Conservation (phyloP, 2,113 vertebrate genomes). For the Sardina pilchardus region DNA sequence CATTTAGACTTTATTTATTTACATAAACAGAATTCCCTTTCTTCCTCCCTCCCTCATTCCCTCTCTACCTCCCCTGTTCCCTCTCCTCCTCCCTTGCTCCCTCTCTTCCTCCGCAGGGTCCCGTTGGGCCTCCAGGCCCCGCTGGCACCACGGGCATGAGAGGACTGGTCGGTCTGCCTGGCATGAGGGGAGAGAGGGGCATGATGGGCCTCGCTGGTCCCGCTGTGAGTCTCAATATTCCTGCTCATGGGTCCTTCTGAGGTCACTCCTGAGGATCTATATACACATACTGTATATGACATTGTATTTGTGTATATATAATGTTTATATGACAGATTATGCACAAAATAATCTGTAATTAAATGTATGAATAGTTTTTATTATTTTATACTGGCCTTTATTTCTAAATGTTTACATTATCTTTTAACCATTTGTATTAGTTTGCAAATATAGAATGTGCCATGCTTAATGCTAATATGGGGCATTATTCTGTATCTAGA, state of each 20-base stretch:
- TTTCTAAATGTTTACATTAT: not conserved
- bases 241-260: not conserved
- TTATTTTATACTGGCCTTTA: not conserved
- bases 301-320: no score
- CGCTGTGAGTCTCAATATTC: slow-evolving; percentile 74
- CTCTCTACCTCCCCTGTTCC: not conserved
- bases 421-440: not conserved
- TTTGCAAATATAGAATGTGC: not conserved
- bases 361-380: no score
- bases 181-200: slow-evolving; percentile 89
- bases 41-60: not conserved
- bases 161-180: slow-evolving; percentile 91
- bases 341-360: no score
- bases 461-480: no score
- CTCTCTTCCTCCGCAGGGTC: slow-evolving; percentile 73
- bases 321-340: no score
- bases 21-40: not conserved
- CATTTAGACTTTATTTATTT: no score
- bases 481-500: not conserved
- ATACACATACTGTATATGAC: no score
- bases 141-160: slow-evolving; percentile 88
- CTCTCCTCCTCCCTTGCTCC: not conserved
- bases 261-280: no score
- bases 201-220: slow-evolving; percentile 89
- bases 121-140: slow-evolving; percentile 90